phyloP scores from a whole-genome alignment of 2,888 invertebrate species.

The Ashinkailepas kermadecensis region DNA sequence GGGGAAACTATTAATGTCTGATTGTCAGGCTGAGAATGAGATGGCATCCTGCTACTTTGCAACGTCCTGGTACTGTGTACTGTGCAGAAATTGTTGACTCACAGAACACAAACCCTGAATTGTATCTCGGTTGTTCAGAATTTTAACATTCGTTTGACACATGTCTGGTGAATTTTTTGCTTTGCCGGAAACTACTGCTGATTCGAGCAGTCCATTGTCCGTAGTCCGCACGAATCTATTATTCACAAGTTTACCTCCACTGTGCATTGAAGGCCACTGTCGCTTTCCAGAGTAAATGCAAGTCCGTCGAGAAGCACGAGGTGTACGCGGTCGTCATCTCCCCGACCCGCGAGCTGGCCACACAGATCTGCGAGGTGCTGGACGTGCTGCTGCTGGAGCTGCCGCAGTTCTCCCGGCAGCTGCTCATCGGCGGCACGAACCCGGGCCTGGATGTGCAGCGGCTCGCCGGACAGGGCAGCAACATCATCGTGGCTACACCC shows the following conservation, averaged over 20 bases:
- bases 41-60: no score
- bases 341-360: slow-evolving; percentile 90
- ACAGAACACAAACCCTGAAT: no score
- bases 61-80: no score
- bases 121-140: no score
- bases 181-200: neutral
- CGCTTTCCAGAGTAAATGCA: slow-evolving; percentile 42
- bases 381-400: slow-evolving; percentile 29
- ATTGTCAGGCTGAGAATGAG: no score
- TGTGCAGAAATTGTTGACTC: no score
- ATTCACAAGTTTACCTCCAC: neutral
- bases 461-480: slow-evolving; percentile 60
- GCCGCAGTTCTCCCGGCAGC: slow-evolving; percentile 40
- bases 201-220: neutral
- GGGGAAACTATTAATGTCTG: no score
- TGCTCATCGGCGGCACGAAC: slow-evolving; percentile 68
- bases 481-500: slow-evolving; percentile 90
- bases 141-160: no score
- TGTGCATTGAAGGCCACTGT: neutral
- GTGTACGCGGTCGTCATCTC: slow-evolving; percentile 85
- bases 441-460: slow-evolving; percentile 65
- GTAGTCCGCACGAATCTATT: neutral
- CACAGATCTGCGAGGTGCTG: slow-evolving; percentile 58
- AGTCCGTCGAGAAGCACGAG: slow-evolving; percentile 61
- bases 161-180: neutral